phyloP scores from a whole-genome alignment of 2,113 vertebrate species.

The Paedocypris sp. region DNA sequence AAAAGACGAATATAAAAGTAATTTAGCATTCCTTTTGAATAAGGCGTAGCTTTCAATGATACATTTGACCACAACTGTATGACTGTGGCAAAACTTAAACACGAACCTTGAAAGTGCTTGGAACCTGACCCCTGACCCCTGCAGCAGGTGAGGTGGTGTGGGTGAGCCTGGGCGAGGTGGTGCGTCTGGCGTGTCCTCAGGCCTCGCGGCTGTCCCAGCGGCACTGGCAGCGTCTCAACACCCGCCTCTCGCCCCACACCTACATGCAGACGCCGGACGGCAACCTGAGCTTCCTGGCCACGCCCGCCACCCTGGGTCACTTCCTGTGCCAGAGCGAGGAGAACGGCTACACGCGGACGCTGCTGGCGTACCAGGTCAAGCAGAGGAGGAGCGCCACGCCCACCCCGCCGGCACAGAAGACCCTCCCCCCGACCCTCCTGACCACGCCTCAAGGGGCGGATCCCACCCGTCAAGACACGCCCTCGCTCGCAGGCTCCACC shows the following conservation, averaged over 20 bases:
- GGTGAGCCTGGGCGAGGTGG: conserved; percentile 55
- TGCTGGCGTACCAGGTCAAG: conserved; percentile 49
- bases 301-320: conserved; percentile 49
- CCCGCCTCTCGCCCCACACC: conserved; percentile 43
- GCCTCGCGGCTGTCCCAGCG: conserved; percentile 45
- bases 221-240: conserved; percentile 53
- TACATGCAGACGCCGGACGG: conserved; percentile 50
- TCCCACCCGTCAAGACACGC: conserved; percentile 14
- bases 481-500: neutral
- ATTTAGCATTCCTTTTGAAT: too few relatives aligned
- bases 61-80: too few relatives aligned
- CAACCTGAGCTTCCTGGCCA: conserved; percentile 56
- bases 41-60: too few relatives aligned
- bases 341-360: conserved; percentile 51
- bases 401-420: neutral
- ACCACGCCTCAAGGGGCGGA: neutral
- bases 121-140: conserved; percentile 1
- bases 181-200: conserved; percentile 47
- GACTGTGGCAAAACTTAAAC: too few relatives aligned
- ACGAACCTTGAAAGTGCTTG: too few relatives aligned
- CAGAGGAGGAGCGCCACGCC: conserved; percentile 42
- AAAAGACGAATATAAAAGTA: too few relatives aligned
- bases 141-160: conserved; percentile 42
- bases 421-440: neutral
- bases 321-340: conserved; percentile 56